These are phyloP conservation scores for Balaenoptera acutorostrata DNA, from an alignment of 2,113 vertebrate species.

Conservation along the genomic window DNA sequence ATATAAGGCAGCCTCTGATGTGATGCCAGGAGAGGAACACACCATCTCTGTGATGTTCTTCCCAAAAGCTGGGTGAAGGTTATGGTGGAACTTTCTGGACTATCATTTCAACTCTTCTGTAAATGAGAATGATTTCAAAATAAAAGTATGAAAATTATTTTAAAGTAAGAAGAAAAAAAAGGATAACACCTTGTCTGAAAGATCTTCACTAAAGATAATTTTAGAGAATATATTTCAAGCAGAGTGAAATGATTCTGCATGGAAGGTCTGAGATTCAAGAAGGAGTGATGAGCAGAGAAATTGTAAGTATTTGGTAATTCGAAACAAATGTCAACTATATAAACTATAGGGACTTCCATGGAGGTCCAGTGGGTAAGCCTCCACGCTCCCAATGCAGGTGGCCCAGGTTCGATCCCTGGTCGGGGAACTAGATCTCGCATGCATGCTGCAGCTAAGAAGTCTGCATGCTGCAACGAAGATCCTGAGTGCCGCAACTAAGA, in stretches of 20 bases:
- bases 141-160: background rate
- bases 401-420: too few species aligned
- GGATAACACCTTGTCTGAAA: background rate
- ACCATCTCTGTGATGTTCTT: background rate
- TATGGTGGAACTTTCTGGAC: background rate
- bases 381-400: too few species aligned
- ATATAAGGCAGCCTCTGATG: background rate
- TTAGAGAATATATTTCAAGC: background rate
- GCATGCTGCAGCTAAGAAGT: too few species aligned
- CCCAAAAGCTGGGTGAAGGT: background rate
- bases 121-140: background rate
- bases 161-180: background rate
- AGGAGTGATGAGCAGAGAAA: too few species aligned
- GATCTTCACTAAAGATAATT: background rate
- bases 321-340: background rate
- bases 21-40: background rate
- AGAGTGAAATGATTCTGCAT: too few species aligned
- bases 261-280: too few species aligned
- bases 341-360: background rate
- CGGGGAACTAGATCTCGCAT: too few species aligned
- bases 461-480: too few species aligned
- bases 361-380: too few species aligned
- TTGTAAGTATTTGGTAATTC: too few species aligned
- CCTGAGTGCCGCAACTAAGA: too few species aligned
- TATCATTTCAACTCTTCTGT: background rate